Evolutionary conservation across 2,797 vertebrate genomes (phyloP).

Genomic region (Coranthus polyacanthus): DNA sequence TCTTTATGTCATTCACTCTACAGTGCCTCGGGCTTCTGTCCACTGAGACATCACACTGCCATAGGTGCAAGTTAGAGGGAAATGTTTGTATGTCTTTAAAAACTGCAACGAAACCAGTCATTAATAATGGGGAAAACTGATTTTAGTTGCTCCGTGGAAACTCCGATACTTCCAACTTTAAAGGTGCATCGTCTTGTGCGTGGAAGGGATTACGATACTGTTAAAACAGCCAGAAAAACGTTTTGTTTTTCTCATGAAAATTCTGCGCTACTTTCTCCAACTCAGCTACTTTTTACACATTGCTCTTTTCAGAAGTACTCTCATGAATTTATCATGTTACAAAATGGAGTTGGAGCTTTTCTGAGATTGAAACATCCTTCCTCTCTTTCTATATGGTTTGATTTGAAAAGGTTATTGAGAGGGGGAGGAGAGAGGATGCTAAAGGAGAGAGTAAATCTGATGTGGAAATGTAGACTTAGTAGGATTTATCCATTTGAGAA

Average conservation of each 20-base stretch:
- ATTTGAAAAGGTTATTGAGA: slow-evolving; percentile 60
- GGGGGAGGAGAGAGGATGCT: slow-evolving; percentile 60
- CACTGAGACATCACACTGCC: slow-evolving; percentile 91
- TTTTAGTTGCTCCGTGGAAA: background rate
- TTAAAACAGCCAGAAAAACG: background rate
- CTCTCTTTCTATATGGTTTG: slow-evolving; percentile 68
- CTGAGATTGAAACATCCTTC: slow-evolving; percentile 29
- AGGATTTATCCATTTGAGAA: slow-evolving; percentile 86
- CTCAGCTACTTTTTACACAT: background rate
- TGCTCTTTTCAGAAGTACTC: background rate
- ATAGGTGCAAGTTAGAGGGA: slow-evolving; percentile 45
- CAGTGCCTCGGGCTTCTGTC: slow-evolving; percentile 85
- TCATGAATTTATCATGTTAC: background rate
- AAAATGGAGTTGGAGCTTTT: background rate
- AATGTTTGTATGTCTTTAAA: slow-evolving; percentile 26
- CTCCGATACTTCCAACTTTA: background rate
- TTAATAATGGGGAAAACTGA: background rate
- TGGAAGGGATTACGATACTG: background rate
- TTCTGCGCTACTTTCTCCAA: background rate
- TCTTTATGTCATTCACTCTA: slow-evolving; percentile 91
- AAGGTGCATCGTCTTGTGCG: slow-evolving; percentile 1
- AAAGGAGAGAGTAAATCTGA: slow-evolving; percentile 84
- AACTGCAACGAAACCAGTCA: background rate
- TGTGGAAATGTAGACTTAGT: slow-evolving; percentile 89
- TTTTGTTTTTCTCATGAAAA: background rate